Evolutionary conservation across 2,888 invertebrate species (phyloP).

Genomic region (Nemotelus nigrinus): DNA sequence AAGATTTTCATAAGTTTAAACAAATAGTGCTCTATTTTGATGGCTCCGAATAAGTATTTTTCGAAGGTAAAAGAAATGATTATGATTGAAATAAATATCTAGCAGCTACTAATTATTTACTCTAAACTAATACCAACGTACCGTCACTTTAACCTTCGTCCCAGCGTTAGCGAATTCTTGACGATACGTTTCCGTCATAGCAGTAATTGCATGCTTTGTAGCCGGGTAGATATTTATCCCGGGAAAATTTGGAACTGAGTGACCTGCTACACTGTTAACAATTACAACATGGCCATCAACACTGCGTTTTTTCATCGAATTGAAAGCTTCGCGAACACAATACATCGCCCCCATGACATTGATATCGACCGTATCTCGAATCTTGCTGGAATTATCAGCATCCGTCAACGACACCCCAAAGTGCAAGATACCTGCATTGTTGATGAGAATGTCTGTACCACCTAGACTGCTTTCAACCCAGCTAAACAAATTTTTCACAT

Average conservation of each 20-base stretch:
- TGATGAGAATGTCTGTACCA: slow-evolving; percentile 68
- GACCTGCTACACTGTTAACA: slow-evolving; percentile 63
- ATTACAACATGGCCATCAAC: slow-evolving; percentile 64
- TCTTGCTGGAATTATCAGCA: slow-evolving; percentile 52
- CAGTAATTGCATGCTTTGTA: slow-evolving; percentile 57
- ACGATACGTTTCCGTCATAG: slow-evolving; percentile 56
- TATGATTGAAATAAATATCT: no score
- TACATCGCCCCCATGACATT: slow-evolving; percentile 65
- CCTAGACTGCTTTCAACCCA: slow-evolving; percentile 66
- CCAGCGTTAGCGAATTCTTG: slow-evolving; percentile 56
- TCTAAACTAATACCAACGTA: neutral
- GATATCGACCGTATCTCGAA: slow-evolving; percentile 62
- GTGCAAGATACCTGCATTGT: slow-evolving; percentile 67
- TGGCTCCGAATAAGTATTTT: no score
- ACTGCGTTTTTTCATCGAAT: slow-evolving; percentile 16
- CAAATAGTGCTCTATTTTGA: no score
- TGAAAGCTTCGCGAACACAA: slow-evolving; percentile 60
- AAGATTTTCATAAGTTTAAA: neutral
- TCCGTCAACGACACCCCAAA: slow-evolving; percentile 50
- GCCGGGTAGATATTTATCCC: slow-evolving; percentile 56
- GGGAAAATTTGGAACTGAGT: slow-evolving; percentile 52
- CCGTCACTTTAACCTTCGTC: slow-evolving; percentile 53
- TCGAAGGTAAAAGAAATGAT: no score
- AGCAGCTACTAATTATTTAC: no score
- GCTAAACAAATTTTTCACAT: slow-evolving; percentile 67